Evolutionary conservation across 2,888 invertebrate species (phyloP), one percentile per base, ranked within the genome.

Genomic region (Aleiodes alternator): DNA sequence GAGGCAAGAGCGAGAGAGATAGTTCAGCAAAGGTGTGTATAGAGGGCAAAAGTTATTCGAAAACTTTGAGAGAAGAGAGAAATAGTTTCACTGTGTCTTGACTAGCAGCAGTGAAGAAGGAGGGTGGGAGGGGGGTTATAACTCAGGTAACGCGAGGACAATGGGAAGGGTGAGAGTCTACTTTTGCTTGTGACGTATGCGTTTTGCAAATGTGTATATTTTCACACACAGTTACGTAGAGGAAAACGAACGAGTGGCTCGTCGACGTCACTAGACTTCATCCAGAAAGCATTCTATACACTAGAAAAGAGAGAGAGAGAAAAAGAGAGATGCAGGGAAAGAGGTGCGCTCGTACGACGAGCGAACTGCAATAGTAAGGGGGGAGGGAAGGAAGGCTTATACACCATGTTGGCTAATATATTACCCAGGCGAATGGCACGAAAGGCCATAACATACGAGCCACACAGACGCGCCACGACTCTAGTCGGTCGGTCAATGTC

Each of bases 401-500:
- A 66, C 56, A 56, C 72, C 73, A 69, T 61, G 75, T 76, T 53
- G 69, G 76, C 70, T 79, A 77, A 79, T 79, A 79, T 79, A 79
- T 79, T 79, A 79, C 79, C 72, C 56, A 72, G 73, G 75, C 73
- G 72, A 75, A 79, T 77, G 73, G 75, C 79, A 77, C 76, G 75
- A 78, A 73, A 73, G 73, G 72, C 73, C 72, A 72, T 79, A 77
- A 79, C 74, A 73, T 77, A 79, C 75, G 75, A 76, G 69, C 73
- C 50, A 56, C 53, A 69, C 53, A 66, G 66, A 75, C 72, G 51
- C 73, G 56, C 23, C 29, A 53, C 53, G 61, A 70, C 70, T 59
- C 69, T 69, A 57, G 75, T 73, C 73, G 75, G 68, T 77, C 79
- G 79, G 79, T 77, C 77, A 79, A 79, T 79, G 77, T 79, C 77